Percentiles rank a stretch among this genome's conserved stretches.
These are phyloP conservation scores for Yponomeuta plumbellus DNA, from an alignment of 2,888 invertebrate species.

Conservation along the genomic window DNA sequence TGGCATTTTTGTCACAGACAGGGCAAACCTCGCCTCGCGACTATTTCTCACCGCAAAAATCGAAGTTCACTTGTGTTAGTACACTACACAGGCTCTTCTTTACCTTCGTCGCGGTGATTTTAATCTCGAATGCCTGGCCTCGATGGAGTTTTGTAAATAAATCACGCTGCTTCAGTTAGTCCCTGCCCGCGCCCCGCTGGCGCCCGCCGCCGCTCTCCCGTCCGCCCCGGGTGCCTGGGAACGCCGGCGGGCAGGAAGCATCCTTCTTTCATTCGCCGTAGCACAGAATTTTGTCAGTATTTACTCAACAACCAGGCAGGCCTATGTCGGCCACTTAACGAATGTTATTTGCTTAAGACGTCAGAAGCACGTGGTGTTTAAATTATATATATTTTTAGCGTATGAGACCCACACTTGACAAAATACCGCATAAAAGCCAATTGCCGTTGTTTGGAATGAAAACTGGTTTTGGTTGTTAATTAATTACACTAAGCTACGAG, in stretches of 20 bases:
- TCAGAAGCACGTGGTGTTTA: neutral
- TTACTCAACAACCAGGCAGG: neutral
- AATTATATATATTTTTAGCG: neutral
- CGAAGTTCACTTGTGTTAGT: neutral
- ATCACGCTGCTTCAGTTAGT: constrained; percentile 30
- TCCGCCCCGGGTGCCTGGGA: neutral
- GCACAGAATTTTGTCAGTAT: constrained; percentile 14
- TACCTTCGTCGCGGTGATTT: neutral
- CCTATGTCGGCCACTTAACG: neutral
- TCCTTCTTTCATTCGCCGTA: neutral
- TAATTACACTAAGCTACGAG: neutral
- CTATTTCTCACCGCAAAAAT: neutral
- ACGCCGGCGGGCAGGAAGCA: neutral
- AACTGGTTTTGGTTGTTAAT: neutral
- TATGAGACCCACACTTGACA: neutral
- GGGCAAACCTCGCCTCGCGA: neutral
- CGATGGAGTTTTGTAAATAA: constrained; percentile 36
- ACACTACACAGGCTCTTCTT: neutral
- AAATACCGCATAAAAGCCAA: neutral
- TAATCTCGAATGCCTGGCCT: constrained; percentile 19
- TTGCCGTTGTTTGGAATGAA: neutral
- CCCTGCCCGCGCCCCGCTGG: constrained; percentile 24
- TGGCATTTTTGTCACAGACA: neutral
- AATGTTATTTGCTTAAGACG: neutral
- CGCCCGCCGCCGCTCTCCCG: neutral